A percentile compares a stretch with the other conserved stretches of the same genome.
These are phyloP conservation scores for Poeciliopsis retropinna DNA, from an alignment of 2,113 vertebrate genomes.

Conservation along the genomic window DNA sequence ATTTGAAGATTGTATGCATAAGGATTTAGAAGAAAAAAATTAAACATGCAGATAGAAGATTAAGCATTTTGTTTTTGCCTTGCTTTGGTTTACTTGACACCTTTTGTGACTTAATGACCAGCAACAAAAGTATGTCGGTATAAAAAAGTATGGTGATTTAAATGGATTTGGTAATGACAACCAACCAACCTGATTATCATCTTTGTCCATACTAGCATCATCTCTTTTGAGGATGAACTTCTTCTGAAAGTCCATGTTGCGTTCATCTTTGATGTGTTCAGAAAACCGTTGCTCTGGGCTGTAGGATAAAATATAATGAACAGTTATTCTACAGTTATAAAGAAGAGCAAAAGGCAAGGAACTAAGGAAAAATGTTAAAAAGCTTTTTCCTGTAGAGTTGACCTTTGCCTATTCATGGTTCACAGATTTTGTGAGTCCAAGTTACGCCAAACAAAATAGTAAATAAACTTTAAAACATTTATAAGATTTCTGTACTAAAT, in stretches of 20 bases:
- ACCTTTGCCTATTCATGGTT: too few species aligned
- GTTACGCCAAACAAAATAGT: too few species aligned
- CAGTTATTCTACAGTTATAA: neutral
- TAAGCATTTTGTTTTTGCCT: neutral
- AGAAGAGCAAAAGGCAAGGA: too few species aligned
- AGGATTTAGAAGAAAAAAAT: neutral
- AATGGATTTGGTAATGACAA: neutral
- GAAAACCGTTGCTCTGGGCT: slow-evolving; percentile 98
- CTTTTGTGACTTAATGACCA: neutral
- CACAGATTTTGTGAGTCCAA: too few species aligned
- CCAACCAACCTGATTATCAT: slow-evolving; percentile 92
- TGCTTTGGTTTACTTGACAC: neutral
- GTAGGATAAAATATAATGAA: slow-evolving; percentile 6
- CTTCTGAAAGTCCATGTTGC: slow-evolving; percentile 95
- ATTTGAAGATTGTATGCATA: neutral
- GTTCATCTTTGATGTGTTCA: slow-evolving; percentile 98
- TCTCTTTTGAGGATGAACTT: slow-evolving; percentile 97
- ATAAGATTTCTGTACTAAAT: too few species aligned
- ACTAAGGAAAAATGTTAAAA: too few species aligned
- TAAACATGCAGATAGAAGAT: neutral
- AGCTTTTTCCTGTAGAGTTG: too few species aligned
- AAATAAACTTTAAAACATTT: too few species aligned
- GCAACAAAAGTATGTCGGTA: neutral
- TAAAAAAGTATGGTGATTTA: neutral
- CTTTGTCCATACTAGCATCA: slow-evolving; percentile 96